A percentile compares a stretch with the other conserved stretches of the same genome.
These are phyloP conservation scores for Caenorhabditis tropicalis DNA, from an alignment of 1,140 invertebrate genomes.

Conservation along the genomic window DNA sequence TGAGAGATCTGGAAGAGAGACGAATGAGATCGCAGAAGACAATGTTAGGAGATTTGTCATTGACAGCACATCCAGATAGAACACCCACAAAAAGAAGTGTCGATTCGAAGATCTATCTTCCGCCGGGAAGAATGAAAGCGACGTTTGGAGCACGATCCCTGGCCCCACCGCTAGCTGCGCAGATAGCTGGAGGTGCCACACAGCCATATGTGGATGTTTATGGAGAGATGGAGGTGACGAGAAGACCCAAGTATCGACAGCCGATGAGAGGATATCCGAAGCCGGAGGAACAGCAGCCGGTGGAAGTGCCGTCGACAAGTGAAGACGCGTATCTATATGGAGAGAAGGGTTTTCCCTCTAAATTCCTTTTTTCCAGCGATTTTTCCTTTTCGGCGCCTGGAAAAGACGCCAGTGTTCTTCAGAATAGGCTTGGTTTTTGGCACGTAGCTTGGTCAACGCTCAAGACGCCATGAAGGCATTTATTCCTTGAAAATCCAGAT, in stretches of 20 bases:
- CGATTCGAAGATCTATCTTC: neutral
- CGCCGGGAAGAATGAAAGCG: neutral
- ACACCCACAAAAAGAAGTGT: neutral
- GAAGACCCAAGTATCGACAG: neutral
- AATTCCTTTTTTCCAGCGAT: too few species aligned
- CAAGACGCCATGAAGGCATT: too few species aligned
- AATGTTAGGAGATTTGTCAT: neutral
- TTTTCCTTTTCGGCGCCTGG: too few species aligned
- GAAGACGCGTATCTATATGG: too few species aligned
- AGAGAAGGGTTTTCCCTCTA: too few species aligned
- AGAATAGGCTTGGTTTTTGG: too few species aligned
- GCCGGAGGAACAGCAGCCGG: neutral
- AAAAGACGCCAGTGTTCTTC: too few species aligned
- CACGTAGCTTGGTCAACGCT: too few species aligned
- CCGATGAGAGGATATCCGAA: neutral
- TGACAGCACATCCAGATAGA: neutral
- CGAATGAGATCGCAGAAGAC: neutral
- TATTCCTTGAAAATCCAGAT: too few species aligned
- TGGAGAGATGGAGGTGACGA: neutral
- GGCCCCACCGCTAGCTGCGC: neutral
- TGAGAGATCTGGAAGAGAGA: conserved; percentile 26
- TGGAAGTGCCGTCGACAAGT: neutral
- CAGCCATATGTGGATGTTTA: neutral
- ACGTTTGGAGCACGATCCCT: neutral
- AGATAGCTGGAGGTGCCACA: neutral